Evolutionary conservation across 2,797 vertebrate species (phyloP).

Genomic region (Astyanax mexicanus): DNA sequence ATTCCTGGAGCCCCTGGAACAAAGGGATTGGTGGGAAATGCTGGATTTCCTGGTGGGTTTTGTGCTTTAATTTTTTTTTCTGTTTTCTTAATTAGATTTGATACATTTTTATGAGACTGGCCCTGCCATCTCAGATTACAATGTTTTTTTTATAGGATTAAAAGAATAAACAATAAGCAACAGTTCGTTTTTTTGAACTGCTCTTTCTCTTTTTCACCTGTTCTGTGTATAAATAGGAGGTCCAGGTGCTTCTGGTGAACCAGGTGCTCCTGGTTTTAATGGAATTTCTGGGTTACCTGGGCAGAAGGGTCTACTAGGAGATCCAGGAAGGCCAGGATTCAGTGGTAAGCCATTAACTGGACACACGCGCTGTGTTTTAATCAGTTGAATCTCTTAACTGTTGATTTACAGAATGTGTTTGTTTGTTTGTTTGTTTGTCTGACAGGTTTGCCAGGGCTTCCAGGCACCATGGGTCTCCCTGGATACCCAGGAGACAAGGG

Average conservation of each 20-base stretch:
- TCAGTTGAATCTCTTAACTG: neutral
- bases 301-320: slow-evolving; percentile 82
- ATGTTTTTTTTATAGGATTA: too few relatives aligned
- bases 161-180: neutral
- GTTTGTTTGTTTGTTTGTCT: too few relatives aligned
- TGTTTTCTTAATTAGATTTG: neutral
- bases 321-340: slow-evolving; percentile 82
- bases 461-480: slow-evolving; percentile 77
- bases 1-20: slow-evolving; percentile 79
- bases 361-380: neutral
- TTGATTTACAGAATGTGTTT: neutral
- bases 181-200: neutral
- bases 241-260: slow-evolving; percentile 76
- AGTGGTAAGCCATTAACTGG: slow-evolving; percentile 75
- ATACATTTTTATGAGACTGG: neutral
- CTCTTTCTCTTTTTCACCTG: neutral
- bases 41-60: slow-evolving; percentile 83
- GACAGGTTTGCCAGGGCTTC: slow-evolving; percentile 83
- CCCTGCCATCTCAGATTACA: neutral
- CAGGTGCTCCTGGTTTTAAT: slow-evolving; percentile 82
- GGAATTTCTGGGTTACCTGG: slow-evolving; percentile 82
- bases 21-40: slow-evolving; percentile 83
- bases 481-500: slow-evolving; percentile 84
- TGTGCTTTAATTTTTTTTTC: neutral
- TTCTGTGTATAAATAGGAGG: slow-evolving; percentile 72